Base-by-base conservation (phyloP, 2,888 invertebrate genomes). In the Leucoptera coffeella region DNA sequence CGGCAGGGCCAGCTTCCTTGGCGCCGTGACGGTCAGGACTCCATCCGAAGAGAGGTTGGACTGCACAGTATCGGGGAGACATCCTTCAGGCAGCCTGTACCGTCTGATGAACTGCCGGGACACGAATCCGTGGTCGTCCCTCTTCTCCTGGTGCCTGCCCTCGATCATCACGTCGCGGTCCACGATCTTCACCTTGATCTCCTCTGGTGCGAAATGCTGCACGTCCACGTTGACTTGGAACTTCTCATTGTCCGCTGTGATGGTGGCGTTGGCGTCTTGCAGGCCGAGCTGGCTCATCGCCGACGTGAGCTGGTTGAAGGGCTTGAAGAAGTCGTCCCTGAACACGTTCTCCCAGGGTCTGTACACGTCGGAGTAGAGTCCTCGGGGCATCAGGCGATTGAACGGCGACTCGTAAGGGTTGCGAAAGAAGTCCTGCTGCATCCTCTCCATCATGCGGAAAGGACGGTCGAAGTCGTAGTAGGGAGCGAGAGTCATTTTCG, bases 11-110 rank as follows among this genome's bases (percentile, higher is more conserved):
- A 65, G 35, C 11, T 59, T 53, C 32, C 49, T 64, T 1, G 85
- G 85, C n/a, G 82, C 84, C n/a, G 77, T 78, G 1, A 86, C 72
- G 0, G 78, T 81, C 9, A 86, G 49, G 1, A 88, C 73, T 1
- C 88, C 88, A 43, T 88, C 87, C 0, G 84, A 78, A 4, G 86
- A 85, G 12, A 89, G 51, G 22, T 75, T 78, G 0, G 87, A 86
- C 26, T 75, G 69, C 1, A 89, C 80, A 13, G 78, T 76, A 27
- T 78, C 79, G 1, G 83, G 69, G 37, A 88, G 77, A 32, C 82
- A 83, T 3, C 79, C 82, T 42, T 80, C 62, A 0, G 90, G 89
- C 23, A 90, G 50, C 2, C 76, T 51, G 43, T 86, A 89, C 26
- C 80, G 75, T 21, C 89, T 74, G 3, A 81, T 69, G 38, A 90